phyloP scores from a whole-genome alignment of 2,113 vertebrate genomes.

The Callorhinus ursinus region DNA sequence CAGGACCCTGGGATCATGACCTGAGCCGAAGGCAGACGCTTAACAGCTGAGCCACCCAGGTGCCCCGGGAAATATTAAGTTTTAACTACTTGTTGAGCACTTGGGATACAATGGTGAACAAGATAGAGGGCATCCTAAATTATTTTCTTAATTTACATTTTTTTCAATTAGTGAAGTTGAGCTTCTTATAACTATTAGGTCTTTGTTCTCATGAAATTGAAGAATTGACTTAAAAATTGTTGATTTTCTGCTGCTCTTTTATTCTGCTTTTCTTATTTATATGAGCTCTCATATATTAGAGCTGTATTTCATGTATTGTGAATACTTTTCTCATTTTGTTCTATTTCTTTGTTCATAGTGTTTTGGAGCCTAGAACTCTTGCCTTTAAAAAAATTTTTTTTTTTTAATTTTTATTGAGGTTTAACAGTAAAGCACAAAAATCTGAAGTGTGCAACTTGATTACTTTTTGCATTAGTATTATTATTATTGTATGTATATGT shows the following conservation, averaged over 20 bases:
- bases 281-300: neutral
- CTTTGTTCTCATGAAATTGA: neutral
- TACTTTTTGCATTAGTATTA: slow-evolving; percentile 1
- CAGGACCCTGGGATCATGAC: no score
- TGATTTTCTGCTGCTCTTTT: neutral
- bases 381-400: neutral
- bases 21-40: no score
- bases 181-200: neutral
- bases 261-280: neutral
- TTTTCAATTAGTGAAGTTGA: slow-evolving; percentile 12
- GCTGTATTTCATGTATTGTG: neutral
- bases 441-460: neutral
- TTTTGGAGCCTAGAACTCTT: neutral
- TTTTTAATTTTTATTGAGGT: neutral
- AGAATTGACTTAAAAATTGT: slow-evolving; percentile 34
- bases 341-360: neutral
- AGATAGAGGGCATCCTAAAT: neutral
- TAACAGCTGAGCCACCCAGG: no score
- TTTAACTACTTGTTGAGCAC: neutral
- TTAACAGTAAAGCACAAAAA: neutral
- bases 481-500: neutral
- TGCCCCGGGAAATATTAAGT: neutral
- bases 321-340: slow-evolving; percentile 27
- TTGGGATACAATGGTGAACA: neutral
- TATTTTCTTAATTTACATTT: slow-evolving; percentile 29